These are phyloP conservation scores for Papilio protenor DNA, from an alignment of 2,888 invertebrate genomes.

Conservation along the genomic window DNA sequence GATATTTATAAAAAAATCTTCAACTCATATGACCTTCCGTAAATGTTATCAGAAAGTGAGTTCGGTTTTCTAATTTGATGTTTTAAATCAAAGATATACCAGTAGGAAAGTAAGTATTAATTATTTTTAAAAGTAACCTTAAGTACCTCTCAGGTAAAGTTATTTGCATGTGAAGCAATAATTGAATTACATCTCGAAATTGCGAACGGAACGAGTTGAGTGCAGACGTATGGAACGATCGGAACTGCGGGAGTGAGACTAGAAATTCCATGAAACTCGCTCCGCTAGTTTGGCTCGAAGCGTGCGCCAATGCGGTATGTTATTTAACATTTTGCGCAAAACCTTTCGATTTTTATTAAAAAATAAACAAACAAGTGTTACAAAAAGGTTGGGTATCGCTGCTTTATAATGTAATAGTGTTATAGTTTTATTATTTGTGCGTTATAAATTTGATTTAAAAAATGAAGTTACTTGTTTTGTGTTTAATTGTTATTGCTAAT, in stretches of 20 bases:
- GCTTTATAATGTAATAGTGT: slow-evolving; percentile 2
- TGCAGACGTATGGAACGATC: slow-evolving; percentile 16
- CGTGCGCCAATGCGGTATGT: slow-evolving; percentile 31
- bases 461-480: slow-evolving; percentile 73
- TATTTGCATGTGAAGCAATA: not conserved
- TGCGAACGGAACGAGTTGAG: slow-evolving; percentile 16
- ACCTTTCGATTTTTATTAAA: slow-evolving; percentile 15
- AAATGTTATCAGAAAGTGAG: slow-evolving; percentile 11
- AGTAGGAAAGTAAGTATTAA: too few relatives aligned
- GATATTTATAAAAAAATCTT: slow-evolving; percentile 16
- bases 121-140: not conserved
- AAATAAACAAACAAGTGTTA: not conserved
- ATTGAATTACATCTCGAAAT: slow-evolving; percentile 6
- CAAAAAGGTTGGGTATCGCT: not conserved
- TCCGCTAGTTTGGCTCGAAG: slow-evolving; percentile 34
- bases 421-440: not conserved
- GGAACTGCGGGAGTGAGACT: not conserved
- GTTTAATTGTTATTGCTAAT: slow-evolving; percentile 69
- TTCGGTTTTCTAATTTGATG: not conserved
- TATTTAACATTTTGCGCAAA: not conserved
- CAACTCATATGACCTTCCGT: not conserved
- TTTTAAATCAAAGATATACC: too few relatives aligned
- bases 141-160: not conserved
- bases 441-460: slow-evolving; percentile 39
- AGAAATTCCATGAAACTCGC: slow-evolving; percentile 29